Evolutionary conservation across 2,888 invertebrate genomes (phyloP).

Genomic region (Exocentrus adspersus): DNA sequence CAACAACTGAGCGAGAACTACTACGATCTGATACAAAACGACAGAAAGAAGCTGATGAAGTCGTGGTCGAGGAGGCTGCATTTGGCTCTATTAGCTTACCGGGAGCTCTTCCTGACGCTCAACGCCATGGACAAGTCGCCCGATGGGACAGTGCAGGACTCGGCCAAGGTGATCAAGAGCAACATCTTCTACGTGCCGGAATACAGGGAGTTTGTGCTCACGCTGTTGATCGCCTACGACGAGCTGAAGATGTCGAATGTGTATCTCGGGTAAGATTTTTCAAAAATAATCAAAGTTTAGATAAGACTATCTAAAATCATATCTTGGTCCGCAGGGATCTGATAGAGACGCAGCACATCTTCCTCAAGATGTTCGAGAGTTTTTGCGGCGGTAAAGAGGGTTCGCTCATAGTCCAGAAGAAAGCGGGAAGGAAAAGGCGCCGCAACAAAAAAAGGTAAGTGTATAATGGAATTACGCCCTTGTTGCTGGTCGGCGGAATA

Average conservation of each 20-base stretch:
- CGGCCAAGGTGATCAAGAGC: conserved; percentile 87
- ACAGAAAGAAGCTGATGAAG: conserved; percentile 89
- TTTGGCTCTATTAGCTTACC: conserved; percentile 80
- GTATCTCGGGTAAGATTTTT: conserved; percentile 62
- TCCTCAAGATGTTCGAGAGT: conserved; percentile 88
- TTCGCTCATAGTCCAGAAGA: conserved; percentile 77
- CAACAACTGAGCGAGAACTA: conserved; percentile 91
- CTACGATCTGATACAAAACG: conserved; percentile 83
- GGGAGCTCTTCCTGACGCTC: conserved; percentile 86
- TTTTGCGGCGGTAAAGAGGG: conserved; percentile 73
- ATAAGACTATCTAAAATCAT: too few species aligned
- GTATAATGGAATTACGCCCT: conserved; percentile 24
- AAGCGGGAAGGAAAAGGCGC: conserved; percentile 64
- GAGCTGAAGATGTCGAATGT: conserved; percentile 85
- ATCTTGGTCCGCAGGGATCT: conserved; percentile 83
- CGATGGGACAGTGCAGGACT: conserved; percentile 77
- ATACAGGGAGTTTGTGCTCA: conserved; percentile 89
- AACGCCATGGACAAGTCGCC: conserved; percentile 81
- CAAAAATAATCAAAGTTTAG: too few species aligned
- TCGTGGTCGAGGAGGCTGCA: conserved; percentile 89
- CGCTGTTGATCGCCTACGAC: conserved; percentile 83
- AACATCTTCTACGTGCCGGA: conserved; percentile 94
- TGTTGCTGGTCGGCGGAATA: conserved; percentile 21
- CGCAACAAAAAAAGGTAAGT: conserved; percentile 61
- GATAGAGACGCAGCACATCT: conserved; percentile 89